Conservation (phyloP, 1,140 invertebrate species). For the Harpegnathos saltator region DNA sequence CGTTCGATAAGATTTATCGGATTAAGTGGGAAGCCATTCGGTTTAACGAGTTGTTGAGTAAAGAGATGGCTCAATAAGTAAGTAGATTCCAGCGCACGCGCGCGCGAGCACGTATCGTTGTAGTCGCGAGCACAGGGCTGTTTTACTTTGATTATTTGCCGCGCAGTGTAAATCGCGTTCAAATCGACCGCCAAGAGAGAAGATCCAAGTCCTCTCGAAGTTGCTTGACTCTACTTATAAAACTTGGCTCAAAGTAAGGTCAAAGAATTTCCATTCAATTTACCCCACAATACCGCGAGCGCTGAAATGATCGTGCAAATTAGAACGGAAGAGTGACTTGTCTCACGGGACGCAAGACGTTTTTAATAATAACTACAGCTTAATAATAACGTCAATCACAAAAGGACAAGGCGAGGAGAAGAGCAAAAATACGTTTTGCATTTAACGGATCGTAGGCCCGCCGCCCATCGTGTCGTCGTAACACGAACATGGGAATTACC, state of each 20-base stretch:
- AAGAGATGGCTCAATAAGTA: too few species aligned
- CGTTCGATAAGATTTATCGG: too few species aligned
- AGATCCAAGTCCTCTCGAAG: slow-evolving; percentile 4
- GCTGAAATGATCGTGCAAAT: slow-evolving; percentile 47
- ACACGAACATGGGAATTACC: neutral
- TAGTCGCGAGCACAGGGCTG: neutral
- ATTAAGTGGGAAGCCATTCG: too few species aligned
- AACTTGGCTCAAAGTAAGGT: slow-evolving; percentile 47
- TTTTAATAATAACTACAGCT: slow-evolving; percentile 44
- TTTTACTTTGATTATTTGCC: slow-evolving; percentile 28
- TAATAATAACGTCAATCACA: slow-evolving; percentile 42
- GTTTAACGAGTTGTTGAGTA: too few species aligned
- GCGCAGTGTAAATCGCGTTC: neutral
- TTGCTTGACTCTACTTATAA: slow-evolving; percentile 48
- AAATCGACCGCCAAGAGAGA: slow-evolving; percentile 8
- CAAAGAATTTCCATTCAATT: slow-evolving; percentile 50
- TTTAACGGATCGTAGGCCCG: neutral
- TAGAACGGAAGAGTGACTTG: slow-evolving; percentile 46
- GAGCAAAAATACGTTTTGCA: neutral
- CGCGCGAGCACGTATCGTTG: too few species aligned
- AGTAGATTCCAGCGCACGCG: neutral
- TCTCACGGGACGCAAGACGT: slow-evolving; percentile 3
- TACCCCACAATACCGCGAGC: slow-evolving; percentile 28
- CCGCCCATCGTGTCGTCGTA: neutral
- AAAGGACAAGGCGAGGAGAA: neutral